Evolutionary conservation across 2,113 vertebrate genomes (phyloP), one percentile per base, ranked within the genome.

Genomic region (Proterorhinus semilunaris): DNA sequence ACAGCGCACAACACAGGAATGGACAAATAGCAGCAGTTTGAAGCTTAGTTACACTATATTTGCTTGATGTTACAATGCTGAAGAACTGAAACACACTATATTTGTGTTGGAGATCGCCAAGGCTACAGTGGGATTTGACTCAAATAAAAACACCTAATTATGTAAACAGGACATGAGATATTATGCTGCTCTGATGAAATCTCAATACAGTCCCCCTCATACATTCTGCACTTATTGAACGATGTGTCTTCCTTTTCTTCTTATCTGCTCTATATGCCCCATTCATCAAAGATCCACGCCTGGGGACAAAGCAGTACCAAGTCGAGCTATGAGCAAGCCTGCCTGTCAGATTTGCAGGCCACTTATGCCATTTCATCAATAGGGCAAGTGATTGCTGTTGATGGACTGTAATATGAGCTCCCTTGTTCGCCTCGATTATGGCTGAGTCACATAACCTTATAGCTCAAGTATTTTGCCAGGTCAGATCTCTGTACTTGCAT

Each of bases 121-220:
- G 52, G 62, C 54, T 66, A 52, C 64, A 64, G 48, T 62, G 44
- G 58, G 50, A 76, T 51, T 73, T 78, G 73, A 58, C 73, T 72
- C 71, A 21, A 69, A 81, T 70, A 85, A 79, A 82, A 75, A 76
- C 71, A 50, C 62, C 62, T 53, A 49, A 85, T 84, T 75, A 81
- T 85, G 77, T 81, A 85, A 87, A 88, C 79, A 88, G 82, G 85
- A 87, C 75, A 67, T 73, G 50, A 74, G 58, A 68, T 62, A 85
- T 90, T 83, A 83, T 72, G 61, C 57, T 59, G 46, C 69, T 53
- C 68, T 17, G 51, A 8, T 27, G 2, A 52, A 50, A 79, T 55
- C 74, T 66, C 54, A 1, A 5, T 16, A 21, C 16, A 10, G 10
- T 49, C 10, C 0, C 10, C 11, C 48, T 21, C 10, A 21, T 21